These are phyloP conservation scores for Xenopus borealis DNA, from an alignment of 2,113 vertebrate genomes.

Conservation along the genomic window DNA sequence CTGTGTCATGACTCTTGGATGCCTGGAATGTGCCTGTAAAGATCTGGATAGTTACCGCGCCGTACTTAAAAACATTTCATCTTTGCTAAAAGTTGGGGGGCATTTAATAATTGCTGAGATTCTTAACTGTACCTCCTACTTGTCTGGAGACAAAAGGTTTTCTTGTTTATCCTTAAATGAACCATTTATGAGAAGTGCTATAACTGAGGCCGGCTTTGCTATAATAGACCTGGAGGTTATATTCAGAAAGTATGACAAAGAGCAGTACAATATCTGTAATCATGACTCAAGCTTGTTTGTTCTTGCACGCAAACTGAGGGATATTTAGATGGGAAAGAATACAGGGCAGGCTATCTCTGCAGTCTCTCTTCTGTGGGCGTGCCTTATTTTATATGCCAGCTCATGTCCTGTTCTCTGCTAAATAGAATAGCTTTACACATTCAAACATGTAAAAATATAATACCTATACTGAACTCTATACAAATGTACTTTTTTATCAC, in stretches of 20 bases:
- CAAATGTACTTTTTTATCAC: too few species aligned
- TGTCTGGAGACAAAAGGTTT: conserved; percentile 54
- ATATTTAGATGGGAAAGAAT: not conserved
- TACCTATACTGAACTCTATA: too few species aligned
- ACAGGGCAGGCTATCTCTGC: too few species aligned
- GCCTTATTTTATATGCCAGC: too few species aligned
- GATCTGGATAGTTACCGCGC: conserved; percentile 54
- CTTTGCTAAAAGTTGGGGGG: conserved; percentile 58
- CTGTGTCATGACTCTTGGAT: conserved; percentile 61
- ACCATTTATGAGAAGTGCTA: conserved; percentile 31
- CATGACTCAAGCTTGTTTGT: conserved; percentile 32
- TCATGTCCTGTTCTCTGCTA: too few species aligned
- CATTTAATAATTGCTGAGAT: conserved; percentile 53
- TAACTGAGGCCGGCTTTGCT: conserved; percentile 49
- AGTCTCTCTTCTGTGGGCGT: too few species aligned
- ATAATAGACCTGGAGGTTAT: conserved; percentile 48
- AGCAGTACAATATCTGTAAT: not conserved
- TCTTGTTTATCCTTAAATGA: conserved; percentile 53
- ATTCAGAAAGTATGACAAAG: not conserved
- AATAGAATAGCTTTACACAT: too few species aligned
- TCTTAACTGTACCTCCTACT: conserved; percentile 56
- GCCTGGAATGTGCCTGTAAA: conserved; percentile 60
- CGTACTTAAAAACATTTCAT: conserved; percentile 49
- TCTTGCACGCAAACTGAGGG: conserved; percentile 29
- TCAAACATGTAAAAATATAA: too few species aligned